These are phyloP conservation scores for Ahaetulla prasina DNA, from an alignment of 2,113 vertebrate species.

Conservation along the genomic window DNA sequence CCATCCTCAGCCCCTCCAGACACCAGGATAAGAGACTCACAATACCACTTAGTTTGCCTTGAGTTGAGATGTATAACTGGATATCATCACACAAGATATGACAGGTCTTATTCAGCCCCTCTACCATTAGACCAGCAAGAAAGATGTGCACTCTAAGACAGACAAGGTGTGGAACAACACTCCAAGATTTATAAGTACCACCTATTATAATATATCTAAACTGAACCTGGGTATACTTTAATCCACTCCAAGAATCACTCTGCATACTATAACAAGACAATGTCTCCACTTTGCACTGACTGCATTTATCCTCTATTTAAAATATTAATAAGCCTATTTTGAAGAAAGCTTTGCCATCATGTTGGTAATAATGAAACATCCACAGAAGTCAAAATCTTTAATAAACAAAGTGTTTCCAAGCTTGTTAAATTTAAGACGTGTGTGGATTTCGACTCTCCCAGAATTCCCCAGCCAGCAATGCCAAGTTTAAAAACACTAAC, in stretches of 20 bases:
- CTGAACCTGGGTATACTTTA: neutral
- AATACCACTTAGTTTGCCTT: neutral
- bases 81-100: neutral
- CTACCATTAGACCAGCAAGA: neutral
- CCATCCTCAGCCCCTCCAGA: neutral
- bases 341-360: neutral
- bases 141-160: neutral
- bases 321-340: neutral
- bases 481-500: neutral
- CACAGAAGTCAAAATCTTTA: neutral
- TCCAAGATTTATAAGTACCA: neutral
- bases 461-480: neutral
- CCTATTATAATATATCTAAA: neutral
- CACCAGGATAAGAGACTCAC: neutral
- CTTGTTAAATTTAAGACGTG: neutral
- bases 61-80: neutral
- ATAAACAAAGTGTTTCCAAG: neutral
- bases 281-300: neutral
- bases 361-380: neutral
- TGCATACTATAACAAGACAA: neutral
- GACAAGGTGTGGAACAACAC: neutral
- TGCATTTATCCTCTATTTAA: neutral
- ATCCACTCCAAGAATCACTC: neutral
- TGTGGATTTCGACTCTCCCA: neutral
- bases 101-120: neutral